phyloP scores from a whole-genome alignment of 2,888 invertebrate genomes.

The Ophonus ardosiacus region DNA sequence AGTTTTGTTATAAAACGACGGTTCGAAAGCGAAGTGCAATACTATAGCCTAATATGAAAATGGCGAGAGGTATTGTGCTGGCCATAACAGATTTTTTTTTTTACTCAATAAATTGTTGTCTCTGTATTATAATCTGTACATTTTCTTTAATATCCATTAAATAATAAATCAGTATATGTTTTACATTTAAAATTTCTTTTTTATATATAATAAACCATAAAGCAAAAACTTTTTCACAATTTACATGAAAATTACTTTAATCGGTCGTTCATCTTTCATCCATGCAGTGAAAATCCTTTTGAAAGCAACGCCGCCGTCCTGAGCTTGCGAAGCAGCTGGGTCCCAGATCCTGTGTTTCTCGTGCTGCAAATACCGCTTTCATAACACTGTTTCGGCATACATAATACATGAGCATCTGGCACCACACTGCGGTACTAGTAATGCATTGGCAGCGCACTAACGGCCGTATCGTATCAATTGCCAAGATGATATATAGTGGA shows the following conservation, averaged over 20 bases:
- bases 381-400: slow-evolving; percentile 33
- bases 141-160: no score
- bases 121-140: no score
- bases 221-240: neutral
- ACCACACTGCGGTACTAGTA: neutral
- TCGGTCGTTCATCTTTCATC: neutral
- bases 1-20: no score
- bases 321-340: neutral
- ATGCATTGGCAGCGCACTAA: slow-evolving; percentile 28
- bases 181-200: neutral
- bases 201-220: neutral
- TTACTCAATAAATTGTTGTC: no score
- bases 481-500: neutral
- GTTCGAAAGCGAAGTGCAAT: no score
- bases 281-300: neutral
- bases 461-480: slow-evolving; percentile 3
- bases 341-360: neutral
- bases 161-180: neutral
- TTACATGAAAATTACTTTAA: slow-evolving; percentile 7
- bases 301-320: neutral
- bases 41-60: no score
- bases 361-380: slow-evolving; percentile 24
- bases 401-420: slow-evolving; percentile 49
- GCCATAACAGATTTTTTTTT: no score
- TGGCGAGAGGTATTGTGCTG: no score